A percentile compares a stretch with the other conserved stretches of the same genome.
phyloP scores from a whole-genome alignment of 2,888 invertebrate genomes.

The Noctua comes region DNA sequence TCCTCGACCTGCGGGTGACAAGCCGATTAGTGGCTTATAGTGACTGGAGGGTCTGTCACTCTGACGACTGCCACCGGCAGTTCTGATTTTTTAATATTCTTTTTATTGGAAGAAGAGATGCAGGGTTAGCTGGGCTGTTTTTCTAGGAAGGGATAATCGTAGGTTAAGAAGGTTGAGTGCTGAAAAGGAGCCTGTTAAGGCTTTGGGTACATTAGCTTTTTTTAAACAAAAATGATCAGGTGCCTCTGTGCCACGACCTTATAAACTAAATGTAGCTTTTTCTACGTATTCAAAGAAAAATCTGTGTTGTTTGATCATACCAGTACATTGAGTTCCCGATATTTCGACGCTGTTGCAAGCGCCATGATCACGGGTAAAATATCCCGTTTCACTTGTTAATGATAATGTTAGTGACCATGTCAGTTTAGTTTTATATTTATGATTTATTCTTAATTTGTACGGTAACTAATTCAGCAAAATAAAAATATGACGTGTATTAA shows the following conservation, averaged over 20 bases:
- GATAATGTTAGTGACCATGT: too few species aligned
- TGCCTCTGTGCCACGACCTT: too few species aligned
- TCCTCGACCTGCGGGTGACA: constrained; percentile 81
- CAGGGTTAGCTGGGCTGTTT: constrained; percentile 35
- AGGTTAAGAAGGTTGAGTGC: neutral
- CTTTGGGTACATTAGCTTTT: neutral
- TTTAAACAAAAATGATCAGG: neutral
- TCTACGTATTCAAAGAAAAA: neutral
- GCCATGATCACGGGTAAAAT: too few species aligned
- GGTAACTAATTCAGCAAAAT: neutral
- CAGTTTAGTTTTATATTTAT: neutral
- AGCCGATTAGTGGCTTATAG: constrained; percentile 84
- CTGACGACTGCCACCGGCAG: constrained; percentile 58
- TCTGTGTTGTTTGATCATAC: neutral
- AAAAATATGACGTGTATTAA: neutral
- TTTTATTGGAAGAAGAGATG: constrained; percentile 47
- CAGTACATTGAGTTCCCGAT: too few species aligned
- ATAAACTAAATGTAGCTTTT: neutral
- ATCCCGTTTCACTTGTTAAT: too few species aligned
- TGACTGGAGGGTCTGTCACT: constrained; percentile 68
- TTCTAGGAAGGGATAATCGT: constrained; percentile 27
- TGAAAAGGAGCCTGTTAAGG: neutral
- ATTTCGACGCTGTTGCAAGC: too few species aligned
- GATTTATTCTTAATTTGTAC: neutral
- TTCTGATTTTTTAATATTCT: constrained; percentile 60